phyloP scores from a whole-genome alignment of 2,113 vertebrate species.

The Gobius niger region DNA sequence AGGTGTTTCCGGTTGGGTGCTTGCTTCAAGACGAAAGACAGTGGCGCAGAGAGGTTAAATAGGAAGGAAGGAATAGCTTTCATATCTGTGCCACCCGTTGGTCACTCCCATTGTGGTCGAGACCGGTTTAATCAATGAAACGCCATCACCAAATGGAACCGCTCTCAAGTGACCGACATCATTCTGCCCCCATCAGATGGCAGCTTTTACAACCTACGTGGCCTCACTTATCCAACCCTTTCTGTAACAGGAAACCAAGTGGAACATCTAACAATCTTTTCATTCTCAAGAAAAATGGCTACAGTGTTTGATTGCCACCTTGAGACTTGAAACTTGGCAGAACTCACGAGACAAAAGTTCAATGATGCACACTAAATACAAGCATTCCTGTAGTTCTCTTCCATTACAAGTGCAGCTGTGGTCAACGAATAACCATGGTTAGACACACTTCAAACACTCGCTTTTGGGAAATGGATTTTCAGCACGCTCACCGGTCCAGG shows the following conservation, averaged over 20 bases:
- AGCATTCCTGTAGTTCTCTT: neutral
- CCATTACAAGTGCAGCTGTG: constrained; percentile 2
- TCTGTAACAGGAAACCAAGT: neutral
- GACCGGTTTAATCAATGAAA: too few species aligned
- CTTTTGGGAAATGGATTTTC: constrained; percentile 5
- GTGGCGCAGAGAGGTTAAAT: too few species aligned
- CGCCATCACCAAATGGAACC: too few species aligned
- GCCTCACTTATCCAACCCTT: neutral
- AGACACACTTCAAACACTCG: neutral
- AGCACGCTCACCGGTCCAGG: neutral
- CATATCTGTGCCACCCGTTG: too few species aligned
- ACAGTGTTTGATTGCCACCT: neutral
- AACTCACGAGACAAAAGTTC: neutral
- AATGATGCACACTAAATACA: neutral
- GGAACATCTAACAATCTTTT: neutral
- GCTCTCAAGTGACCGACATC: too few species aligned
- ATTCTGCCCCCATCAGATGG: too few species aligned
- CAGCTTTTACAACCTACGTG: too few species aligned
- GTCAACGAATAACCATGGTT: neutral
- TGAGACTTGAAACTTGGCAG: neutral
- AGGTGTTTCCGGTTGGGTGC: too few species aligned
- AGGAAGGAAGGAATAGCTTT: too few species aligned
- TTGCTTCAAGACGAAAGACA: too few species aligned
- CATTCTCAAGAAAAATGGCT: neutral
- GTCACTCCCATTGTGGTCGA: too few species aligned